phyloP scores from a whole-genome alignment of 2,888 invertebrate genomes.

The Cyclophora punctaria region DNA sequence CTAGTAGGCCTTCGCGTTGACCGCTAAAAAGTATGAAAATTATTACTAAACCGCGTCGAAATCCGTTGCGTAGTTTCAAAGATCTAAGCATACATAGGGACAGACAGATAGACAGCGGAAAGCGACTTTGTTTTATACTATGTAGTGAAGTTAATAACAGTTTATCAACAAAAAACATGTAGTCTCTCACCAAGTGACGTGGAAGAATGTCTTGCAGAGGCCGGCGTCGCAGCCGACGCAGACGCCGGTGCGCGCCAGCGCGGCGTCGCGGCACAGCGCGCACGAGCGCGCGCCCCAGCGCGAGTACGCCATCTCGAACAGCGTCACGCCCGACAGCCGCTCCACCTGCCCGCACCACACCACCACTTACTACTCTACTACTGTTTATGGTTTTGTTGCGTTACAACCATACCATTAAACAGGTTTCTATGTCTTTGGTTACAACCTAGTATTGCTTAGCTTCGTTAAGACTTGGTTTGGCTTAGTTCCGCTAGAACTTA shows the following conservation, averaged over 20 bases:
- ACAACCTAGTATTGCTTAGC: too few species aligned
- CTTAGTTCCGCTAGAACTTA: too few species aligned
- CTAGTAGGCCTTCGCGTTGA: slow-evolving; percentile 92
- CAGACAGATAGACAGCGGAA: too few species aligned
- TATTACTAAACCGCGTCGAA: neutral
- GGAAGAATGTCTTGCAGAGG: slow-evolving; percentile 97
- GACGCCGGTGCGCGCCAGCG: slow-evolving; percentile 93
- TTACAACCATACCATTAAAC: too few species aligned
- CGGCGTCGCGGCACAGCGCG: slow-evolving; percentile 89
- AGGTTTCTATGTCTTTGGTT: too few species aligned
- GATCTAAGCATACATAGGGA: too few species aligned
- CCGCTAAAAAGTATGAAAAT: slow-evolving; percentile 75
- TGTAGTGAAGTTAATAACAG: neutral
- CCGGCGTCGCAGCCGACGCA: slow-evolving; percentile 99
- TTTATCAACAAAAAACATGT: neutral
- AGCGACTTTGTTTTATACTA: too few species aligned
- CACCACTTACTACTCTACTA: too few species aligned
- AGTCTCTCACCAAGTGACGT: slow-evolving; percentile 90
- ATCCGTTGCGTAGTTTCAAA: too few species aligned
- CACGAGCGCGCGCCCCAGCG: slow-evolving; percentile 97
- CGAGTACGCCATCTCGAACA: slow-evolving; percentile 98
- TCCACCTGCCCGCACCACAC: slow-evolving; percentile 79
- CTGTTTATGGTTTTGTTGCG: too few species aligned
- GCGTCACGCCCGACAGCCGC: slow-evolving; percentile 90
- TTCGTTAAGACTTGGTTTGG: too few species aligned